Conservation (phyloP, 1,140 invertebrate genomes). For the Archegozetes longisetosus region DNA sequence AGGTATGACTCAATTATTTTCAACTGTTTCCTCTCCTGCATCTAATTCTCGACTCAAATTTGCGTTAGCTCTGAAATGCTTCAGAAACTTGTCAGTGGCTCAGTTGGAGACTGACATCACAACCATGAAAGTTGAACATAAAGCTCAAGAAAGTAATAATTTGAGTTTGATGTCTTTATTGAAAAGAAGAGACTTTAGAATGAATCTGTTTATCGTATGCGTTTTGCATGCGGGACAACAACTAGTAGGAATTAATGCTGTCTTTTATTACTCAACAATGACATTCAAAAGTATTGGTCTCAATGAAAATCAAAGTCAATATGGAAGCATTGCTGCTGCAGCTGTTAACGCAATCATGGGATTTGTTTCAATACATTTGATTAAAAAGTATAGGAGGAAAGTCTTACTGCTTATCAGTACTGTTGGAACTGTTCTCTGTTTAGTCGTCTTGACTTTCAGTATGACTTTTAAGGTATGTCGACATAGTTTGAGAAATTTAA, state of each 20-base stretch:
- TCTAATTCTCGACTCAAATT: constrained; percentile 10
- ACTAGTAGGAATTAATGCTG: constrained; percentile 68
- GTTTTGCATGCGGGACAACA: constrained; percentile 63
- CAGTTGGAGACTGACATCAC: constrained; percentile 31
- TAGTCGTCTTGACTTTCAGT: constrained; percentile 7
- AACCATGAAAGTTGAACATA: constrained; percentile 21
- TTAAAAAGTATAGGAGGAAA: not conserved
- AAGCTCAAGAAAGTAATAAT: not conserved
- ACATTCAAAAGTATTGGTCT: constrained; percentile 27
- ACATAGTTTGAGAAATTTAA: too few relatives aligned
- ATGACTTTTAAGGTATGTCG: constrained; percentile 7
- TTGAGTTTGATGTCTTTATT: constrained; percentile 15
- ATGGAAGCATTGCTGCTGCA: constrained; percentile 26
- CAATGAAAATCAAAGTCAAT: constrained; percentile 21
- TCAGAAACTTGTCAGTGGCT: constrained; percentile 33
- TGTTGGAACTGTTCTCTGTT: not conserved
- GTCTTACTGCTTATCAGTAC: constrained; percentile 2
- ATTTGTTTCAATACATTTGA: constrained; percentile 18
- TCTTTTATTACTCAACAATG: constrained; percentile 30
- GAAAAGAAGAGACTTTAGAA: constrained; percentile 29
- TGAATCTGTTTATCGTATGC: constrained; percentile 53
- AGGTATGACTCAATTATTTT: too few relatives aligned
- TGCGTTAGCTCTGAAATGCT: constrained; percentile 20
- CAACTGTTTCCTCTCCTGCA: too few relatives aligned
- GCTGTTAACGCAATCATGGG: constrained; percentile 28